phyloP scores from a whole-genome alignment of 2,797 vertebrate genomes.

The Pachyuromys duprasi region DNA sequence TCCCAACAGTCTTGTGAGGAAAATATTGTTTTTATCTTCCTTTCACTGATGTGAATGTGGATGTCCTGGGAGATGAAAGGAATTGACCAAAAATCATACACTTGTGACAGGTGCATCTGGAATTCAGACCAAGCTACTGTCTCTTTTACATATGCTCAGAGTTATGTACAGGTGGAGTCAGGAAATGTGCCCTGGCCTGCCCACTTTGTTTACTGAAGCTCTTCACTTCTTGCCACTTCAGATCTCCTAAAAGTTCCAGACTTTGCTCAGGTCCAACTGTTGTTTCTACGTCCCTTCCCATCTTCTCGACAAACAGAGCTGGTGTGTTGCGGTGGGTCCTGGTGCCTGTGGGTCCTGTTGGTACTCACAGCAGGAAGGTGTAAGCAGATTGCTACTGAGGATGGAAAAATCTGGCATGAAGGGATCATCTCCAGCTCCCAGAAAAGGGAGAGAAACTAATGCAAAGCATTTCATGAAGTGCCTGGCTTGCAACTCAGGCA shows the following conservation, averaged over 20 bases:
- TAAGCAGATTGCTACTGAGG: neutral
- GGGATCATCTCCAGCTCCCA: neutral
- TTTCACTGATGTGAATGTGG: neutral
- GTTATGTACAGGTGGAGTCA: neutral
- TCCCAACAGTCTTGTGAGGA: neutral
- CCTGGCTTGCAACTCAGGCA: neutral
- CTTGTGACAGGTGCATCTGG: neutral
- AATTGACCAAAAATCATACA: neutral
- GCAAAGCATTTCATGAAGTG: constrained; percentile 17
- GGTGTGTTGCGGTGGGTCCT: fast-evolving
- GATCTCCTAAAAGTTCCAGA: neutral
- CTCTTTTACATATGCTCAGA: neutral
- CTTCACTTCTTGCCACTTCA: neutral
- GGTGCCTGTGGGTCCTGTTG: neutral
- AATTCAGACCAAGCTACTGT: neutral
- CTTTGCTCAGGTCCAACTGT: neutral
- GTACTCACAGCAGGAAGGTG: fast-evolving
- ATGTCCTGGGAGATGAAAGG: neutral
- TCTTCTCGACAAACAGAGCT: neutral
- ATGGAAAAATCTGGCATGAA: neutral
- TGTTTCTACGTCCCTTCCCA: neutral
- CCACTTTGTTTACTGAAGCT: neutral
- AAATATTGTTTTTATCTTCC: neutral
- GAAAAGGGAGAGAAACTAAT: neutral
- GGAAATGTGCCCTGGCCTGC: neutral